Base-by-base conservation (phyloP, 92 coral and sea anemone species). In the Parazoanthus atlanticus region DNA sequence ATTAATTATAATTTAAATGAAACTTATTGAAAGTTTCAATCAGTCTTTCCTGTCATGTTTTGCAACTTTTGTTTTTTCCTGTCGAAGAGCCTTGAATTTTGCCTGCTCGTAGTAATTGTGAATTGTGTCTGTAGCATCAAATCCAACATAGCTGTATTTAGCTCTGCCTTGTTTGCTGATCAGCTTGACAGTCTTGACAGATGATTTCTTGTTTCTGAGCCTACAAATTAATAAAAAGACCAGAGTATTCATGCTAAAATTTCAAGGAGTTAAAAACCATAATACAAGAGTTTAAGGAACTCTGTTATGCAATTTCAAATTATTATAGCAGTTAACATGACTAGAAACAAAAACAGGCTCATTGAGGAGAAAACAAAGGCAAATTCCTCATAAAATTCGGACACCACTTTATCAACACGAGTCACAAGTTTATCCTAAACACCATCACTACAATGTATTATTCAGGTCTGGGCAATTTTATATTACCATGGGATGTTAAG, bases 141-240 rank as follows among this genome's bases (percentile, higher is more conserved):
- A 89, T 86, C 76, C 19, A 11, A n/a, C 76, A 71, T 6, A 71
- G 6, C 38, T 26, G 36, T 29, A 30, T 71, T n/a, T 71, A 71
- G 32, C 15, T 71, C 76, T 71, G 43, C 77, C 77, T 61, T 61
- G 32, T 61, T 21, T 64, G 76, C 30, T 83, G 56, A 64, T 66
- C 47, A 56, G 7, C 25, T 83, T 83, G 61, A 33, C 93, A 91
- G 66, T 64, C 90, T 11, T 17, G 36, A 56, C 94, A 91, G 21
- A 93, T 75, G 36, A 90, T 80, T 25, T 73, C 89, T 65, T 46
- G 40, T 46, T 64, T 71, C 41, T 93, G 92, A 49, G 31, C 88
- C 94, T 91, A 92, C 28, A 71, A 85, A 36, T 61, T 32, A 40
- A 89, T 43, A 82, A 54, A 82, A 71, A 76, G 54, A 23, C 30